phyloP scores from a whole-genome alignment of 92 coral and sea anemone species.

The Diadumene lineata region DNA sequence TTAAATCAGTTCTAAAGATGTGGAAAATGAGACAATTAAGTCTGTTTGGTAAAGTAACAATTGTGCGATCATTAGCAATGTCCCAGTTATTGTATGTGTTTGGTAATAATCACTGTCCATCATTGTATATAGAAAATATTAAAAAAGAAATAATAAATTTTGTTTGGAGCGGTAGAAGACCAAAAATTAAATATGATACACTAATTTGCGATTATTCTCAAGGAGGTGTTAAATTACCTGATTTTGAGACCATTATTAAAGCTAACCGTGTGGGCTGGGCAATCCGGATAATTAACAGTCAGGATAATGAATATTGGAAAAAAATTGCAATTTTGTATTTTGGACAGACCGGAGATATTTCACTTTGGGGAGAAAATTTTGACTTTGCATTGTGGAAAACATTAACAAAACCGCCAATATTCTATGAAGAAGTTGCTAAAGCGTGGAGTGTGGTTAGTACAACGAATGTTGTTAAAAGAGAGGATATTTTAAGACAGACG shows the following conservation, averaged over 20 bases:
- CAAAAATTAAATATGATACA: constrained; percentile 31
- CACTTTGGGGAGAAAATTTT: not conserved
- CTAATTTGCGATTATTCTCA: constrained; percentile 27
- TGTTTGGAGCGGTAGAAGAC: constrained; percentile 40
- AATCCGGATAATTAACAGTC: not conserved
- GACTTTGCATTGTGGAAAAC: not conserved
- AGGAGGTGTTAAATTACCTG: constrained; percentile 38
- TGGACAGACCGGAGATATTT: not conserved
- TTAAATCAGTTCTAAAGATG: not conserved
- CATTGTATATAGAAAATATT: not conserved
- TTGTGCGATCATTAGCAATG: not conserved
- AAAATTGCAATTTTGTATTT: not conserved
- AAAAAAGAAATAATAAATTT: constrained; percentile 4
- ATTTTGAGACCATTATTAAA: constrained; percentile 17
- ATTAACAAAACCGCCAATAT: not conserved
- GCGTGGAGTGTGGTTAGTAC: not conserved
- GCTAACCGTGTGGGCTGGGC: constrained; percentile 16
- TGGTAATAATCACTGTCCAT: not conserved
- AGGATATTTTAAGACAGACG: not conserved
- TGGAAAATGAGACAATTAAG: not conserved
- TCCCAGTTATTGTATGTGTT: not conserved
- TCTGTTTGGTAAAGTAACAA: not conserved
- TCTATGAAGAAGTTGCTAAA: not conserved
- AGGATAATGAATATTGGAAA: not conserved
- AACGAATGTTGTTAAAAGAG: not conserved